Evolutionary conservation across 2,797 vertebrate genomes (phyloP), one percentile per base, ranked within the genome.

Genomic region (Orestias chungarensis): DNA sequence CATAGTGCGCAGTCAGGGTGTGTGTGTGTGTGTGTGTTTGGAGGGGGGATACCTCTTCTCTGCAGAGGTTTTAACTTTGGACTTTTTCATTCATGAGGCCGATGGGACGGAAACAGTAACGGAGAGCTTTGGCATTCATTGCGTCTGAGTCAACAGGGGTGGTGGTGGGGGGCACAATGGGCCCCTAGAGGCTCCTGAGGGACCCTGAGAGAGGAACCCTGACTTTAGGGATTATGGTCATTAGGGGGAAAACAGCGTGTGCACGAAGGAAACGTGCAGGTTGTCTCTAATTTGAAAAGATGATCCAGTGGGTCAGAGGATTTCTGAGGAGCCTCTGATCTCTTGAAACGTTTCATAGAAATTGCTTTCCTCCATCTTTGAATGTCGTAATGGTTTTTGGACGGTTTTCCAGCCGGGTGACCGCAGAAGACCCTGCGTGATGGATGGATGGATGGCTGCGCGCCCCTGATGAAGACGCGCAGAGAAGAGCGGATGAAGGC

Each of bases 41-140:
- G 0, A 14, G 81, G 83, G 82, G 87, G 89, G 90, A 82, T 83
- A 83, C 76, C 64, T 84, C 90, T 91, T 79, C 87, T 87, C 82
- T 46, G 73, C 73, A 42, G 80, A 85, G 91, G 89, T 65, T 92
- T 93, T 92, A 86, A 88, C 88, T 90, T 84, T 91, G 87, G 91
- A 89, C 90, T 92, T 94, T 92, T 92, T 92, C 91, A 95, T 95
- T 95, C 95, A 95, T 94, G 86, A 84, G 52, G 82, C 71, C 74
- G 82, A 91, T 84, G 93, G 87, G 89, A 91, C 86, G 90, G 92
- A 94, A 93, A 93, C 90, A 91, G 92, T 93, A 90, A 91, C 88
- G 84, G 84, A 64, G 82, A 82, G 86, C 88, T 93, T 94, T 93
- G 81, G 86, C 86, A 94, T 95, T 93, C 91, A 92, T 92, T 85